phyloP scores from a whole-genome alignment of 2,113 vertebrate genomes.

The Oreocharis arfaki region DNA sequence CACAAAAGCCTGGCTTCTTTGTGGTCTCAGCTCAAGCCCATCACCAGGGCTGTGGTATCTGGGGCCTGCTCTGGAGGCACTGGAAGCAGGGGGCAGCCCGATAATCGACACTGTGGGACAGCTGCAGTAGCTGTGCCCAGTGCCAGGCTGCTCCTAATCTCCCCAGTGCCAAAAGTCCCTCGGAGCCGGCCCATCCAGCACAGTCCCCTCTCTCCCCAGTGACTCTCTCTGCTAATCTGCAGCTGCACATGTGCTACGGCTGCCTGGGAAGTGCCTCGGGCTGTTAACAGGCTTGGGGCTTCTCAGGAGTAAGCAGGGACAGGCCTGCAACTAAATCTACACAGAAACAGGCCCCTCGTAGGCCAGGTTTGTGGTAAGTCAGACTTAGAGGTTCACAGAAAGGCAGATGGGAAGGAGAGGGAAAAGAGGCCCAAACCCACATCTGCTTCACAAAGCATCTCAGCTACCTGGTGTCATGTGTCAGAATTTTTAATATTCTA shows the following conservation, averaged over 20 bases:
- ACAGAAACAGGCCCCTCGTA: background rate
- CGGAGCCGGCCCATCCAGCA: accelerated
- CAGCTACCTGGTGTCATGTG: background rate
- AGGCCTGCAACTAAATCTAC: background rate
- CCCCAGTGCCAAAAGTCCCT: background rate
- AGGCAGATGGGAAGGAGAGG: background rate
- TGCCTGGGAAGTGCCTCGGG: background rate
- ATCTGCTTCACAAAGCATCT: background rate
- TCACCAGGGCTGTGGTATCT: background rate
- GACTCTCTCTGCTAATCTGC: background rate
- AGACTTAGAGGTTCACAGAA: background rate
- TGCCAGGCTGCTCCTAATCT: background rate
- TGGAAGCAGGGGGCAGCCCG: background rate
- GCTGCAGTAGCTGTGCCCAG: background rate
- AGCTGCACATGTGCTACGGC: background rate
- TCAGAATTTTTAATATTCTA: background rate
- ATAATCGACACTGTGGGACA: background rate
- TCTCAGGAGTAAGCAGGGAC: background rate
- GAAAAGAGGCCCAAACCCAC: background rate
- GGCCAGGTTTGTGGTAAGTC: background rate
- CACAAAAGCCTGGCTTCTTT: background rate
- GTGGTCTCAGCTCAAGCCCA: background rate
- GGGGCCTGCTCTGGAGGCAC: background rate
- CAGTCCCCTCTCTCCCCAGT: background rate
- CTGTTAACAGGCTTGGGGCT: background rate